These are phyloP conservation scores for Pheosia gnoma DNA, from an alignment of 2,888 invertebrate species.

Conservation along the genomic window DNA sequence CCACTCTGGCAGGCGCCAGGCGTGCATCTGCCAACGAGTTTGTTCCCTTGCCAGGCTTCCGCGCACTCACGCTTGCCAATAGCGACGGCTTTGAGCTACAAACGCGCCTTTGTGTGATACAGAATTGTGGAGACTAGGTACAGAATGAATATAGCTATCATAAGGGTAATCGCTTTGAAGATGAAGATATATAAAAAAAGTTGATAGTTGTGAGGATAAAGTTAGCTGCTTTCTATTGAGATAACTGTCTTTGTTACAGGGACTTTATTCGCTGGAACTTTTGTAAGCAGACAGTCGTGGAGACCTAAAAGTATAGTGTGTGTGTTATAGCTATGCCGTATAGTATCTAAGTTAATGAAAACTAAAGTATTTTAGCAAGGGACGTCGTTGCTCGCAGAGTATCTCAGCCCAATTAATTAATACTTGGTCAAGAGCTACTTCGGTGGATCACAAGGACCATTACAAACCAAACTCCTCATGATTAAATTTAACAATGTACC, in stretches of 20 bases:
- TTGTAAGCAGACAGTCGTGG: background rate
- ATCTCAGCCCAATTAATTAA: background rate
- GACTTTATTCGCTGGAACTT: background rate
- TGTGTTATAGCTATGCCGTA: no score
- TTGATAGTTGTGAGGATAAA: background rate
- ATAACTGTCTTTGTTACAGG: background rate
- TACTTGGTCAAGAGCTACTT: background rate
- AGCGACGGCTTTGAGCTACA: conserved; percentile 19
- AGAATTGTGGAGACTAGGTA: background rate
- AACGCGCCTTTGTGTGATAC: background rate
- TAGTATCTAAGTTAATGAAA: background rate
- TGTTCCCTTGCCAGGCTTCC: conserved; percentile 42
- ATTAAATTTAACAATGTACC: background rate
- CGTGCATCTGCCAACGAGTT: conserved; percentile 40
- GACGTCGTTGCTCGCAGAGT: background rate
- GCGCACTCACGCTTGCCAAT: conserved; percentile 35
- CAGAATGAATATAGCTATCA: background rate
- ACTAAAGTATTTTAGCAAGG: background rate
- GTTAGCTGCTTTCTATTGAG: background rate
- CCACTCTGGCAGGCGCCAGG: conserved; percentile 32
- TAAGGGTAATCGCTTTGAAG: background rate
- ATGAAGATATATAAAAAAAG: background rate
- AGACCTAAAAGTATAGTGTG: background rate
- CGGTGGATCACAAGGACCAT: no score
- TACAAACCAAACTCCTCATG: background rate